These are phyloP conservation scores for Drosophila peninsularis DNA, from an alignment of 2,888 invertebrate species.

Conservation along the genomic window DNA sequence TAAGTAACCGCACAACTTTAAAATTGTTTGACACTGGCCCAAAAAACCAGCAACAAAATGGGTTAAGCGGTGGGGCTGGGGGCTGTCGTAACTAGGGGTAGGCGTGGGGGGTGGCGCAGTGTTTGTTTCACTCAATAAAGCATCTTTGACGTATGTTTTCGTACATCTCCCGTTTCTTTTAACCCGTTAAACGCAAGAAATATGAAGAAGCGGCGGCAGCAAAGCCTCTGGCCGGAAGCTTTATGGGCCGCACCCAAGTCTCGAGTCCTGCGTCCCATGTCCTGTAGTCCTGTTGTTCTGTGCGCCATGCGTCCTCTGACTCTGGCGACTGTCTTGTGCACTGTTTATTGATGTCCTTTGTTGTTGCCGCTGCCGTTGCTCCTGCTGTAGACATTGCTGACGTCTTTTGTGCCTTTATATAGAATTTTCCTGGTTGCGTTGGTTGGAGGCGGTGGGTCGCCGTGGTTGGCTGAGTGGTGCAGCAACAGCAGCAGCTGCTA, in stretches of 20 bases:
- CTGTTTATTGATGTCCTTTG: conserved; percentile 75
- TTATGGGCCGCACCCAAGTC: conserved; percentile 38
- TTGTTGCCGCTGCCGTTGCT: conserved; percentile 31
- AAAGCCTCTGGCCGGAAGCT: conserved; percentile 65
- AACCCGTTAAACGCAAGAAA: conserved; percentile 42
- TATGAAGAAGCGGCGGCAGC: conserved; percentile 54
- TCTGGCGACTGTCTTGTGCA: conserved; percentile 70
- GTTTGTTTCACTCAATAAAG: conserved; percentile 76
- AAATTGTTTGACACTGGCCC: conserved; percentile 67
- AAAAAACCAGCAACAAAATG: conserved; percentile 8
- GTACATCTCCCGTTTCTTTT: conserved; percentile 14
- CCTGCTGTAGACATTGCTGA: conserved; percentile 74
- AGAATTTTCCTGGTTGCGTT: conserved; percentile 61
- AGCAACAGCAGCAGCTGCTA: conserved; percentile 1
- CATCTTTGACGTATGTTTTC: conserved; percentile 73
- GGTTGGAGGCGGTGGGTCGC: neutral
- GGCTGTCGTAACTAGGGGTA: neutral
- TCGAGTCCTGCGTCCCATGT: conserved; percentile 14
- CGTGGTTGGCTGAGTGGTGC: neutral
- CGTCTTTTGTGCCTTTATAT: conserved; percentile 78
- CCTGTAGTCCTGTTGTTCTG: neutral
- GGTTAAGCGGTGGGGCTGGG: neutral
- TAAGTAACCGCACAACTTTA: conserved; percentile 77
- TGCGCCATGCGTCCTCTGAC: conserved; percentile 10
- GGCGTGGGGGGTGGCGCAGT: neutral